Evolutionary conservation across 2,888 invertebrate genomes (phyloP), one percentile per base, ranked within the genome.

Genomic region (Tiliacea aurago): DNA sequence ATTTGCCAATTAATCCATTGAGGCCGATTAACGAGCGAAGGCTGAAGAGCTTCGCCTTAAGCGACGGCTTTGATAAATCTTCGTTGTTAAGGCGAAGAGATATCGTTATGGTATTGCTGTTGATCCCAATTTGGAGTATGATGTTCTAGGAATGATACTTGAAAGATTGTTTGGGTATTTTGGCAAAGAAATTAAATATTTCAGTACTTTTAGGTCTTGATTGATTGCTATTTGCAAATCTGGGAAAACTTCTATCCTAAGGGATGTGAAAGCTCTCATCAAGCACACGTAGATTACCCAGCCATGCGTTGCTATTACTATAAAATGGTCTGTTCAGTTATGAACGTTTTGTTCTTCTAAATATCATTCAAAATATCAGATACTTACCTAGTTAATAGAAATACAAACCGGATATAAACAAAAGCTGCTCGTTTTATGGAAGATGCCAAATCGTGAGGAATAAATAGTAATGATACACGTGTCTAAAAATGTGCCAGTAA

Each of bases 1-100:
- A 86, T 86, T 86, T 83, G 78, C 76, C 87, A 86, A 86, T 86
- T 86, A 87, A 81, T 82, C 70, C 75, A 85, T 87, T 87, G 78
- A 74, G 59, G 51, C 58, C 73, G 65, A 78, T 80, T 86, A 83
- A 70, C 76, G 41, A 53, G 59, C 43, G 74, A 33, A 37, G 51
- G 18, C 65, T 51, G 71, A 53, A 41, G 49, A 70, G 55, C 58
- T 61, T 47, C 51, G 70, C 70, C 61, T 51, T 13, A n/a, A 77
- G 69, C 81, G 55, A 65, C 70, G 58, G 20, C 47, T 70, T 59
- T 61, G 65, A 85, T 71, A 70, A 58, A 80, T 76, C 70, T 71
- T 58, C n/a, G 55, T 59, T 37, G 55, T 69, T 49, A 33, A 63
- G 11, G 49, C 10, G 33, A 51, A 56, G 67, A 73, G 41, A 62